phyloP scores from a whole-genome alignment of 2,888 invertebrate species.

The Fabriciana adippe region DNA sequence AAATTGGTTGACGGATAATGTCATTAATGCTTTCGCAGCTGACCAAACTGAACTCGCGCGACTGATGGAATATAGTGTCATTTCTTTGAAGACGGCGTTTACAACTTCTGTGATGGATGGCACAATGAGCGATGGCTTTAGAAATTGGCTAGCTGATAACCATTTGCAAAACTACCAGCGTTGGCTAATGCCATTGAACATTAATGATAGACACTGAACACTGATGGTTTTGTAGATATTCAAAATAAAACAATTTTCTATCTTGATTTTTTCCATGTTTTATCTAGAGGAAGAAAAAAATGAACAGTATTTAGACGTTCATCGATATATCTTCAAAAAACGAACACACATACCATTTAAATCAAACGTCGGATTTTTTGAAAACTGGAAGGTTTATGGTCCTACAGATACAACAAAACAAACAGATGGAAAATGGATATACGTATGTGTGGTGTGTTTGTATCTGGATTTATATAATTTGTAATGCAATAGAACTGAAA shows the following conservation, averaged over 20 bases:
- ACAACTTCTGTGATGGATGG: background rate
- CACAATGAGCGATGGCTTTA: background rate
- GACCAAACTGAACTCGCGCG: no score
- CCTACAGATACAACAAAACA: background rate
- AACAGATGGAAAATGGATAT: no score
- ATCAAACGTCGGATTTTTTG: background rate
- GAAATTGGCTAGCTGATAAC: background rate
- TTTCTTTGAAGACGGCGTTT: background rate
- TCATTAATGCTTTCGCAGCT: no score
- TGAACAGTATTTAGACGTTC: background rate
- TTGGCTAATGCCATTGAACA: background rate
- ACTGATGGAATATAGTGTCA: no score
- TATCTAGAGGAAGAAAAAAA: background rate
- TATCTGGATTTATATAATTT: slow-evolving; percentile 2
- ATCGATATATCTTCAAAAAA: background rate
- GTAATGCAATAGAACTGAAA: background rate
- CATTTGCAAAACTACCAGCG: background rate
- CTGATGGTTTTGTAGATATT: background rate
- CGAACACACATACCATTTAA: background rate
- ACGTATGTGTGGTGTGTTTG: background rate
- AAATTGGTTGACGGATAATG: no score
- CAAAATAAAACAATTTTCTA: background rate
- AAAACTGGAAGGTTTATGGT: background rate
- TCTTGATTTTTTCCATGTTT: background rate
- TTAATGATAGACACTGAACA: background rate